phyloP scores from a whole-genome alignment of 1,140 invertebrate species.

The Drosophila arawakana region DNA sequence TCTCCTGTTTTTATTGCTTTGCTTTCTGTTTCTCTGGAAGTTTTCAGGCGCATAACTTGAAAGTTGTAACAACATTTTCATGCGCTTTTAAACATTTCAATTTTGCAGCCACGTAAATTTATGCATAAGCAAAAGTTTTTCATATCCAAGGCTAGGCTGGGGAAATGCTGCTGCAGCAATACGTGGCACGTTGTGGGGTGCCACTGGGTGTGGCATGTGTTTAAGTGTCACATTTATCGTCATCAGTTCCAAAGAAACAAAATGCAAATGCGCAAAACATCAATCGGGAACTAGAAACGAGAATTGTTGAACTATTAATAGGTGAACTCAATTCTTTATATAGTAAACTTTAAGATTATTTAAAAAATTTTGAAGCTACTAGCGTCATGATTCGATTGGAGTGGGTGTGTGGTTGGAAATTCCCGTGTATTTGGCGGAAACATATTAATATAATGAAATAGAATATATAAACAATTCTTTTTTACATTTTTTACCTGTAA shows the following conservation, averaged over 20 bases:
- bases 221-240: conserved; percentile 33
- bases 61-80: conserved; percentile 79
- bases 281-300: not conserved
- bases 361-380: too few relatives aligned
- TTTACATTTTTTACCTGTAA: conserved; percentile 3
- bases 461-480: too few relatives aligned
- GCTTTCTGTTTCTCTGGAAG: conserved; percentile 34
- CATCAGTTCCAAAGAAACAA: conserved; percentile 10
- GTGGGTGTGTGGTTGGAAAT: too few relatives aligned
- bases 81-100: conserved; percentile 80
- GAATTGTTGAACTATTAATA: not conserved
- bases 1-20: not conserved
- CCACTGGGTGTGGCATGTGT: conserved; percentile 8
- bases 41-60: conserved; percentile 63
- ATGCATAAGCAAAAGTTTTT: conserved; percentile 77
- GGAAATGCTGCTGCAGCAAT: not conserved
- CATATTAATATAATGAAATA: too few relatives aligned
- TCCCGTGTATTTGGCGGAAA: too few relatives aligned
- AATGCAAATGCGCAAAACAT: conserved; percentile 9
- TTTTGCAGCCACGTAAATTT: conserved; percentile 65
- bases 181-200: not conserved
- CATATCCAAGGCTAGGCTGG: conserved; percentile 46
- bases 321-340: too few relatives aligned
- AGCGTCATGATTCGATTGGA: too few relatives aligned
- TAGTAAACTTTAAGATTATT: too few relatives aligned